Base-by-base conservation (phyloP, 2,888 invertebrate genomes). In the Phorcus lineatus region DNA sequence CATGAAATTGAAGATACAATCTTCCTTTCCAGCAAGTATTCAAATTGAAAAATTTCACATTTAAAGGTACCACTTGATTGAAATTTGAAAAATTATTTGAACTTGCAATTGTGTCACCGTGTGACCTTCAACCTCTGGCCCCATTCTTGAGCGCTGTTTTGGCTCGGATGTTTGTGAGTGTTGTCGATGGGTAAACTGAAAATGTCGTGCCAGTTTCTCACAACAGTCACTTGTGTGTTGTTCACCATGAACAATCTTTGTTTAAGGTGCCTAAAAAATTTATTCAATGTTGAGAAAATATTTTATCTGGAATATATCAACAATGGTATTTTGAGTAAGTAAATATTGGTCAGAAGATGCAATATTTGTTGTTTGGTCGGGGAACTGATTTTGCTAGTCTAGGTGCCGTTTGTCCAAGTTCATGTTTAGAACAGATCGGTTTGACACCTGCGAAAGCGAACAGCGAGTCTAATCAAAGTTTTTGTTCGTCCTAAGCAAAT, bases 251-350 rank as follows among this genome's bases (percentile, higher is more conserved):
- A 24, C 52, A 24, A 24, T 55, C 76, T 76, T 76, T 76, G 76
- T 76, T 55, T 19, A 36, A 55, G 36, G 16, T 53, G 28, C 16
- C 55, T 17, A 55, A 55, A 76, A 76, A 76, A 76, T 76, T 76
- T 55, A 76, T 55, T 54, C 24, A 70, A 55, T 55, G 76, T 76
- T 76, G 36, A 55, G 76, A 55, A 76, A 76, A 76, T 76, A 76
- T 76, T 76, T 76, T 76, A 76, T 76, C 54, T 76, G 22, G 28
- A 24, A 54, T 24, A 47, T 74, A 52, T 74, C 74, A 74, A 74
- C 74, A 76, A 28, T 17, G 9, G 24, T 40, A 76, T 31, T 55
- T 17, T 31, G 13, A 31, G 53, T 31, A 16, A 31, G 36, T 19
- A 19, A 19, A 31, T 31, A 76, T 36, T 55, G 17, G 54, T 22